Percentiles rank a stretch among this genome's conserved stretches.
These are phyloP conservation scores for Drepanosiphum platanoidis DNA, from an alignment of 2,888 invertebrate species.

Conservation along the genomic window DNA sequence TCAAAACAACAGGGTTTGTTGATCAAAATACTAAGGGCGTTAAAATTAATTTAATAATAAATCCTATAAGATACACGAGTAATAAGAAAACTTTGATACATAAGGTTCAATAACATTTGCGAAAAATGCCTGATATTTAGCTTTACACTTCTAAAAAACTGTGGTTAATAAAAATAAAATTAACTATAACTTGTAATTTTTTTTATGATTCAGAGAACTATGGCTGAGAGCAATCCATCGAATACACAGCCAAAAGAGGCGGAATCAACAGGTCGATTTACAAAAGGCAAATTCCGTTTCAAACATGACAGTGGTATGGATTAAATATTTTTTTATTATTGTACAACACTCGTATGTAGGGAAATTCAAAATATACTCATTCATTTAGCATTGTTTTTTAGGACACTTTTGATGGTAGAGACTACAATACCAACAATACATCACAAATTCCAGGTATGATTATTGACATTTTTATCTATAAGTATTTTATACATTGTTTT, in stretches of 20 bases:
- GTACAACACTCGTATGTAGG: neutral
- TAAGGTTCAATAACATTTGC: too few relatives aligned
- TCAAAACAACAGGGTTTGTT: neutral
- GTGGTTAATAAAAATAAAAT: too few relatives aligned
- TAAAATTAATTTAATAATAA: too few relatives aligned
- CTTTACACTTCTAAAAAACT: too few relatives aligned
- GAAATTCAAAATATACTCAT: too few relatives aligned
- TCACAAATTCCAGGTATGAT: constrained; percentile 51
- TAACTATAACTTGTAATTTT: neutral
- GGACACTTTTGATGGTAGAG: constrained; percentile 48
- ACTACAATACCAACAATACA: constrained; percentile 37
- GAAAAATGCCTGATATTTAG: too few relatives aligned
- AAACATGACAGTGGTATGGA: constrained; percentile 37
- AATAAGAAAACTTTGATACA: too few relatives aligned
- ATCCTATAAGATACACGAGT: too few relatives aligned
- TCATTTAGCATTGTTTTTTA: neutral
- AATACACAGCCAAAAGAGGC: constrained; percentile 52
- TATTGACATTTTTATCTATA: neutral
- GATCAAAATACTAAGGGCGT: neutral
- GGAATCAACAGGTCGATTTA: constrained; percentile 17
- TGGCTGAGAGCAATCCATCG: constrained; percentile 54
- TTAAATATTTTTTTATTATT: neutral
- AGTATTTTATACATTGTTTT: too few relatives aligned
- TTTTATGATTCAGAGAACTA: constrained; percentile 26
- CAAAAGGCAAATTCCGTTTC: constrained; percentile 41